Evolutionary conservation across 2,797 vertebrate genomes (phyloP).

Genomic region (Delichon dasypus): DNA sequence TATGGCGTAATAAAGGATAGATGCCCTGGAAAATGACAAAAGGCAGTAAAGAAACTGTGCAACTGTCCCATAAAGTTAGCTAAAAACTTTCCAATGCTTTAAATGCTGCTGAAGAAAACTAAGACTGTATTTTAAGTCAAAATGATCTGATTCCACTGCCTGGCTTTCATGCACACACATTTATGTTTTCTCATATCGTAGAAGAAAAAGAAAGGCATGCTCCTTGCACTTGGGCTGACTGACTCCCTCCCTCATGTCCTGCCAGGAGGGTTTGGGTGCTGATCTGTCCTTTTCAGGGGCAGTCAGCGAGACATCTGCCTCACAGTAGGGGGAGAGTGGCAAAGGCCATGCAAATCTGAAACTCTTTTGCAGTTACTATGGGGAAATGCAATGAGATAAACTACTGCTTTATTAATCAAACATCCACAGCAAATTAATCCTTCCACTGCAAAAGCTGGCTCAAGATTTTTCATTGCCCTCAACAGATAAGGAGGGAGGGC

Average conservation of each 20-base stretch:
- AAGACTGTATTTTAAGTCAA: background rate
- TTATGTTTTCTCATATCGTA: background rate
- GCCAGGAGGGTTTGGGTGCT: background rate
- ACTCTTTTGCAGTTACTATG: background rate
- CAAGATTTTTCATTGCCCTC: constrained; percentile 17
- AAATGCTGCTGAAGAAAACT: background rate
- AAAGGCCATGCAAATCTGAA: background rate
- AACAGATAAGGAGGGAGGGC: background rate
- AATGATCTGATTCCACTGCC: background rate
- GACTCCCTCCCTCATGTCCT: background rate
- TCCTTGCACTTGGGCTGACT: background rate
- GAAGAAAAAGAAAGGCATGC: background rate
- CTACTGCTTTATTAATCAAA: constrained; percentile 51
- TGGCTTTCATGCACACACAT: background rate
- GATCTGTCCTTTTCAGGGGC: background rate
- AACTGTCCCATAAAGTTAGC: background rate
- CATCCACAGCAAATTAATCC: constrained; percentile 39
- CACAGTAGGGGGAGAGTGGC: background rate
- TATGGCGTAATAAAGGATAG: background rate
- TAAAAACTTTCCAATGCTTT: background rate
- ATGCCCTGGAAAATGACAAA: background rate
- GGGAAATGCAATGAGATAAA: constrained; percentile 33
- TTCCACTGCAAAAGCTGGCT: background rate
- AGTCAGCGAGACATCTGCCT: background rate
- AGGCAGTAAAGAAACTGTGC: background rate